These are phyloP conservation scores for Arvicanthis niloticus DNA, from an alignment of 2,113 vertebrate species.

Conservation along the genomic window DNA sequence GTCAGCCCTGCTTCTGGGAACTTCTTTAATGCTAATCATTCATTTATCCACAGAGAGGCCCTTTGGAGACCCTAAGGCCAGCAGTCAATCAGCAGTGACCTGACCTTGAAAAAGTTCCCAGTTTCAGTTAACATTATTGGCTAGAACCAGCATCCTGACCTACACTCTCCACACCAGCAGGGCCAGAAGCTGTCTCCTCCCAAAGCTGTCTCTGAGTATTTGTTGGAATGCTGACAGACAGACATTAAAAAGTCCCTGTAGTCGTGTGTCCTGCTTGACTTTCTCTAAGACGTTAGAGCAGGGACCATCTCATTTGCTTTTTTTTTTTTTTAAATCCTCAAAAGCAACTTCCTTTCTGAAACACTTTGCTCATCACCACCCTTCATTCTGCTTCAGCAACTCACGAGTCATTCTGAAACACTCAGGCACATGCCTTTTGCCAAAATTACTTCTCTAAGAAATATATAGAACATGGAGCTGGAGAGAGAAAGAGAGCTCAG, in stretches of 20 bases:
- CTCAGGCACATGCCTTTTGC: conserved; percentile 25
- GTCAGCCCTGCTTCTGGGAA: background rate
- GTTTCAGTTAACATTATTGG: background rate
- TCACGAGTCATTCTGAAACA: background rate
- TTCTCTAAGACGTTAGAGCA: conserved; percentile 9
- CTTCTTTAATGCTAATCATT: background rate
- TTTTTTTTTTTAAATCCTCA: background rate
- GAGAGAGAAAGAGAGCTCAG: background rate
- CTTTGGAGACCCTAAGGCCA: background rate
- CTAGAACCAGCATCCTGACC: background rate
- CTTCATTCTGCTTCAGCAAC: background rate
- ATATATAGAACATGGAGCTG: background rate
- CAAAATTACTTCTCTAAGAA: conserved; percentile 46
- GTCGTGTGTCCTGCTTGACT: background rate
- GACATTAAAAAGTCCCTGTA: background rate
- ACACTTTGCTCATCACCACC: background rate
- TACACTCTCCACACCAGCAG: accelerated
- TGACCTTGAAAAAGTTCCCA: background rate
- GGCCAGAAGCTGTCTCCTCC: background rate
- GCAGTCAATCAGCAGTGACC: background rate
- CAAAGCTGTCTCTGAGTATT: background rate
- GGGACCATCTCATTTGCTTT: background rate
- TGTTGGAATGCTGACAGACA: background rate
- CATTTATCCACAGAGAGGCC: background rate
- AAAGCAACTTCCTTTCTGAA: conserved; percentile 4